Base-by-base conservation (phyloP, 2,797 vertebrate species). In the Sebastes cheni region DNA sequence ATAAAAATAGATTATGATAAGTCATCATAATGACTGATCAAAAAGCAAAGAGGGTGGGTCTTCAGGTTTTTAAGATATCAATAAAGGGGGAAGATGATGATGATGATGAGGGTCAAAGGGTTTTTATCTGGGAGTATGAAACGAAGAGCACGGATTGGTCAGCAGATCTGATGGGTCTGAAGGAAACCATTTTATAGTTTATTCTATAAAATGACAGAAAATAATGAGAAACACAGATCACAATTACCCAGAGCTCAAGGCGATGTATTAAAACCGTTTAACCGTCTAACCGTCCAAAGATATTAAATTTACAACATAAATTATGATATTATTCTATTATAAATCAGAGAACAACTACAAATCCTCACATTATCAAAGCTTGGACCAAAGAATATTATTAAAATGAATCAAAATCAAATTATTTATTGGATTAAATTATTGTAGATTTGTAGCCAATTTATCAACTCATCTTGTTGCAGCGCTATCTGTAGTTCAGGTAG, bases 401-500 rank as follows among this genome's bases (percentile, higher is more conserved):
- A 36, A 36, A 36, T 36, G 12, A 36, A 36, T 36, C 34, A 36
- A 36, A 36, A 36, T 36, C 11, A 36, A 36, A 46, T 46, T 7
- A 46, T 46, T 46, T 46, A 46, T 46, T 46, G 14, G 16, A 46
- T 46, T 46, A 46, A 46, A 46, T 46, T 46, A 18, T 46, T 56
- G 5, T 29, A 27, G 25, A 29, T 29, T 22, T 72, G 10, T 6
- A 34, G 22, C 32, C 20, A 9, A 39, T 30, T 22, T 16, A 25
- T 13, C 16, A 2, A n/a, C 16, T 68, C 4, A 50, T 70, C 58
- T 59, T 14, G 25, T 62, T 54, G 62, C 9, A 46, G 42, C 6
- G 16, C 46, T 66, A 74, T 77, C 30, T 75, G 58, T 54, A 32
- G 67, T 78, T 87, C 79, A 78, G 75, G 75, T 80, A 3, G 12